Conservation (phyloP, 2,888 invertebrate genomes). For the Cephus rjabovi region DNA sequence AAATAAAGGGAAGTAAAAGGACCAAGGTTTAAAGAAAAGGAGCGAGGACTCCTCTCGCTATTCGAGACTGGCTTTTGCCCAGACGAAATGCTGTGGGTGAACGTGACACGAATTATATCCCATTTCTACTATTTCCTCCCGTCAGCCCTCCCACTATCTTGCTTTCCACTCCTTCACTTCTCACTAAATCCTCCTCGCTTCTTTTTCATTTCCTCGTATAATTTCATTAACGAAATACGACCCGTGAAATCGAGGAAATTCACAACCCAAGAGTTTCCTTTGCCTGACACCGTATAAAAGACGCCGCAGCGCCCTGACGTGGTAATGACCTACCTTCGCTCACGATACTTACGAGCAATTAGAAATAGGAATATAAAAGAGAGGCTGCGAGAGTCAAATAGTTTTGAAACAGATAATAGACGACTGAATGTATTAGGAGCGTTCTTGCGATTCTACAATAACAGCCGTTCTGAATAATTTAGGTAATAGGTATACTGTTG, state of each 20-base stretch:
- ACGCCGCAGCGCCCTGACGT: no score
- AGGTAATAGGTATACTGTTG: no score
- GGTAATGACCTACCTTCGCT: no score
- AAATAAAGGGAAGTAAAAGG: constrained; percentile 22
- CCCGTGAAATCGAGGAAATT: constrained; percentile 18
- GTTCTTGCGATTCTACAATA: no score
- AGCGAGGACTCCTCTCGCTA: constrained; percentile 28
- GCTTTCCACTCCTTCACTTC: neutral
- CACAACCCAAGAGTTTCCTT: no score
- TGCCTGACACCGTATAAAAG: no score
- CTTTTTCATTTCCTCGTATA: constrained; percentile 34
- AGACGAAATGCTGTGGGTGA: constrained; percentile 29
- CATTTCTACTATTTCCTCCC: constrained; percentile 31
- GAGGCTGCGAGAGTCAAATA: no score
- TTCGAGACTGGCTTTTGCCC: constrained; percentile 26
- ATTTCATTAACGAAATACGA: constrained; percentile 44
- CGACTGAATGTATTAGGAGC: no score
- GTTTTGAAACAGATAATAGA: no score
- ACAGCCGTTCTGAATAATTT: no score
- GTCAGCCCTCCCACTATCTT: constrained; percentile 22
- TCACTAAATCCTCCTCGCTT: constrained; percentile 9
- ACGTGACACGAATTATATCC: constrained; percentile 42
- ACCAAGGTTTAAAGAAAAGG: constrained; percentile 1
- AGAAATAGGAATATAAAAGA: no score
- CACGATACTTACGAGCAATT: no score